Evolutionary conservation across 2,113 vertebrate species (phyloP), one percentile per base, ranked within the genome.

Genomic region (Monarcha castaneiventris): DNA sequence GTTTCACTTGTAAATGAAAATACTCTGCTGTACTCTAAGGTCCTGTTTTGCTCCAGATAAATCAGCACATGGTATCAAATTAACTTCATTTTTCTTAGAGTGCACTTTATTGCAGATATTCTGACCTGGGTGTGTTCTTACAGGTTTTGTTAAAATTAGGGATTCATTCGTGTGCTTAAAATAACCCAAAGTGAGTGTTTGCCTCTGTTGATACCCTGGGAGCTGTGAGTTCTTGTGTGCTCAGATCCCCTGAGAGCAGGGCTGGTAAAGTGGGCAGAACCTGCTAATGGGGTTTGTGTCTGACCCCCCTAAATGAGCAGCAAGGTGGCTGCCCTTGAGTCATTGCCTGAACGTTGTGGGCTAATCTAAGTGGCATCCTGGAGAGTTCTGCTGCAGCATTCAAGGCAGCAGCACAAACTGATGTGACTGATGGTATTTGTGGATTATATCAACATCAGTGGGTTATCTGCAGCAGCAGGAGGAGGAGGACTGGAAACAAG

Each of bases 391-490:
- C 87, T 29, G 64, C 8, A 35, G 80, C 78, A 6, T 18, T 85
- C 84, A 69, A 69, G 44, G 79, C 82, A 46, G 91, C 81, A 37
- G 59, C 11, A 44, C 78, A 77, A 69, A 75, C 89, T 56, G 89
- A 83, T 88, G 88, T 81, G 95, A 89, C 90, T 90, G 91, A 26
- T 90, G 93, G 76, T 78, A 5, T 91, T 95, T 93, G 90, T 86
- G 92, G 56, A 32, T 94, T 93, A 51, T 51, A 83, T 85, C 92
- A 92, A 94, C 89, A 63, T 89, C 58, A 30, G n/a, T 82, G 96
- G 63, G 41, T 90, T 90, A 79, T 69, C 92, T 89, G 92, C 83
- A 61, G 87, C 76, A 66, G 87, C 61, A 94, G 67, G 3, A 87
- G 89, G 81, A 93, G 76, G 17, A 93, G 69, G 59, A 7, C 71